Base-by-base conservation (phyloP, 2,888 invertebrate genomes). In the Mythimna loreyi region DNA sequence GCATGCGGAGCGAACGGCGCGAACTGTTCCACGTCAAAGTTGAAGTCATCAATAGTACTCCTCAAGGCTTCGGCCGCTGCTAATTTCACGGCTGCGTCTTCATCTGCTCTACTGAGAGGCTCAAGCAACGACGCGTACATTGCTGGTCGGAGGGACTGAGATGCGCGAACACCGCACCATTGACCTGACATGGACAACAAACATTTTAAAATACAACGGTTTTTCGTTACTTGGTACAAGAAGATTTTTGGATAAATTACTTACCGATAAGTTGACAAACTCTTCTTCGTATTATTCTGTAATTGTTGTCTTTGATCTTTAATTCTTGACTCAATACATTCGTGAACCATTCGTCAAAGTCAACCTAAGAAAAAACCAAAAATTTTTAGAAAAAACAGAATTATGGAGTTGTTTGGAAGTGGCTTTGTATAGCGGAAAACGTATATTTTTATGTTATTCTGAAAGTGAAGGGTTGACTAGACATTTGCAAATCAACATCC, bases 291-390 rank as follows among this genome's bases (percentile, higher is more conserved):
- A 99, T 97, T 75, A 99, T 98, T 87, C 98, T 97, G 88, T 98
- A 98, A 89, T 98, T 98, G 74, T 97, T 97, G 78, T 98, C 98
- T 87, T 97, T 97, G 25, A 98, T 97, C 90, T 98, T 97, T 72
- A 99, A 92, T 91, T 99, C 99, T 86, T 97, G 97, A 65, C 98
- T 96, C 60, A 99, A 93, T 47, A 98, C 97, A 52, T 97, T 97
- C 19, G 97, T 97, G 85, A 99, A 98, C 99, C 99, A 99, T 83
- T 97, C 97, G 91, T 99, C 98, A 92, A 99, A 99, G 92, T 99
- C 98, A 49, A 99, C 97, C 97, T 98, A 86, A 3, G 3, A 13
- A 1, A 28, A 52, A 28, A 28, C 52, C n/a, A n/a, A 28, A 1
- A 50, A 25, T 40, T 1, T 40, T 25, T 13, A 25, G 16, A 25